Evolutionary conservation across 2,888 invertebrate species (phyloP).

Genomic region (Sturmia bella): DNA sequence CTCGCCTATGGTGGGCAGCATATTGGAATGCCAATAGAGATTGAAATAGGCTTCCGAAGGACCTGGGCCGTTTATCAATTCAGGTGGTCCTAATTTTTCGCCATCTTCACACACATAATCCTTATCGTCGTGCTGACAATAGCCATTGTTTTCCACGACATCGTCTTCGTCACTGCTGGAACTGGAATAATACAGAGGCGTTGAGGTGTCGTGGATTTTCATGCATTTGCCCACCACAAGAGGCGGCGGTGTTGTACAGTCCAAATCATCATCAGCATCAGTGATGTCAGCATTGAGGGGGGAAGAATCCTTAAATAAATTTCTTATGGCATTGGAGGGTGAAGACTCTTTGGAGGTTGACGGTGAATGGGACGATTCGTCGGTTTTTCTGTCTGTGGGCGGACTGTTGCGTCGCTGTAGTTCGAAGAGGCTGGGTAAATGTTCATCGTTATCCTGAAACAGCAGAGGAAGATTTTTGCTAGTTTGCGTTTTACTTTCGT

Average conservation of each 20-base stretch:
- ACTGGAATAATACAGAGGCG: slow-evolving; percentile 77
- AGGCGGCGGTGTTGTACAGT: slow-evolving; percentile 71
- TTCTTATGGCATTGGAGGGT: slow-evolving; percentile 17
- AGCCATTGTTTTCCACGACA: slow-evolving; percentile 39
- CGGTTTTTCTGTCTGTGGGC: slow-evolving; percentile 70
- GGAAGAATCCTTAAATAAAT: slow-evolving; percentile 25
- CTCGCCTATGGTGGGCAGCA: slow-evolving; percentile 82
- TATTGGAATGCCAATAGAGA: slow-evolving; percentile 81
- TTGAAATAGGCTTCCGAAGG: slow-evolving; percentile 82
- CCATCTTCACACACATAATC: slow-evolving; percentile 81
- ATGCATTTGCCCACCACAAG: slow-evolving; percentile 80
- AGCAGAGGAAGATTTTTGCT: slow-evolving; percentile 66
- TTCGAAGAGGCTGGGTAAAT: slow-evolving; percentile 87
- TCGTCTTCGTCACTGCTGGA: slow-evolving; percentile 77
- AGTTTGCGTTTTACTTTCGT: slow-evolving; percentile 78
- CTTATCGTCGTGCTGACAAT: slow-evolving; percentile 74
- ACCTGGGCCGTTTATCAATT: slow-evolving; percentile 80
- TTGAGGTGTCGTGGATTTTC: slow-evolving; percentile 75
- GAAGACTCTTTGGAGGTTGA: slow-evolving; percentile 35
- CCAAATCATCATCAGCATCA: slow-evolving; percentile 54
- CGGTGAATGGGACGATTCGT: slow-evolving; percentile 63
- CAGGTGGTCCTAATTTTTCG: slow-evolving; percentile 81
- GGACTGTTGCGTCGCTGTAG: slow-evolving; percentile 85
- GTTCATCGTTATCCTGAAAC: slow-evolving; percentile 76
- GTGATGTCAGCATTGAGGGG: background rate